Evolutionary conservation across 2,113 vertebrate species (phyloP).

Genomic region (Jacana jacana): DNA sequence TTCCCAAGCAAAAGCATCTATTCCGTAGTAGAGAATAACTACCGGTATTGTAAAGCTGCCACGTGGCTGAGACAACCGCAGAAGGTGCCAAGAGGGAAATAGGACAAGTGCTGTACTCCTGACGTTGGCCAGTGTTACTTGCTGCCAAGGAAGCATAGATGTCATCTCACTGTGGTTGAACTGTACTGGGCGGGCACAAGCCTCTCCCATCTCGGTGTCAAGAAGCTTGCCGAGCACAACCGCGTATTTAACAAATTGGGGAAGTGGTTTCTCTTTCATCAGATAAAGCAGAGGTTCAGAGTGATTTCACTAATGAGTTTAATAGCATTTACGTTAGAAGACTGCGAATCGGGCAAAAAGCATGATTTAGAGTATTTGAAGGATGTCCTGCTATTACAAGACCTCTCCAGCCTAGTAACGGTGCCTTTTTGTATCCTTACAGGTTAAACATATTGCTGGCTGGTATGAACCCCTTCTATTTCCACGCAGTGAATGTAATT

Average conservation of each 20-base stretch:
- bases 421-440: neutral
- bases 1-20: neutral
- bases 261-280: neutral
- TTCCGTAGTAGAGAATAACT: neutral
- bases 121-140: neutral
- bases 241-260: neutral
- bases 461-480: slow-evolving; percentile 90
- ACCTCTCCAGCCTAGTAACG: neutral
- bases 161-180: neutral
- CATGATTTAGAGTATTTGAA: neutral
- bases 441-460: slow-evolving; percentile 91
- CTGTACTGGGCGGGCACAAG: neutral
- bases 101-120: neutral
- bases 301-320: neutral
- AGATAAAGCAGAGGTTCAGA: neutral
- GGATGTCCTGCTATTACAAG: neutral
- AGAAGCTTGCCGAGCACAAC: neutral
- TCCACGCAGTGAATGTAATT: slow-evolving; percentile 88
- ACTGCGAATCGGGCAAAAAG: neutral
- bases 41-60: neutral
- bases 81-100: neutral
- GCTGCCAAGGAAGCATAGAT: neutral
- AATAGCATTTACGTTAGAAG: neutral
- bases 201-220: neutral
- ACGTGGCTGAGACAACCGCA: neutral